Evolutionary conservation across 2,888 invertebrate genomes (phyloP).

Genomic region (Tethea ocularis): DNA sequence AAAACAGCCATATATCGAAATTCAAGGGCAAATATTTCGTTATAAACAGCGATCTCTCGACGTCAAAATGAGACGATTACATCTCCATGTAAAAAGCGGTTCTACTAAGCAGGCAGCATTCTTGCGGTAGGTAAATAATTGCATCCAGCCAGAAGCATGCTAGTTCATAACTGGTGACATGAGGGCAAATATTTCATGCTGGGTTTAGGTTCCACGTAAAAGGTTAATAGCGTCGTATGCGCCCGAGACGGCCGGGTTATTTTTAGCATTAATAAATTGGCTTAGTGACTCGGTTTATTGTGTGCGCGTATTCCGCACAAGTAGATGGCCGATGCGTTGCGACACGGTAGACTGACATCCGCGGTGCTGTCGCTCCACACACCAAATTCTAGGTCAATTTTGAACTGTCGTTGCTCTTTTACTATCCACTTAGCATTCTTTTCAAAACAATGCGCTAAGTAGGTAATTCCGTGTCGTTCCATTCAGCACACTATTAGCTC

Average conservation of each 20-base stretch:
- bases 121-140: conserved; percentile 52
- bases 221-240: conserved; percentile 77
- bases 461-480: conserved; percentile 20
- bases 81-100: conserved; percentile 45
- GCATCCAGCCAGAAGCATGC: conserved; percentile 40
- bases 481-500: conserved; percentile 9
- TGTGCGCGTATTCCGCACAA: conserved; percentile 70
- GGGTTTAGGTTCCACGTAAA: conserved; percentile 69
- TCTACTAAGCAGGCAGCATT: conserved; percentile 47
- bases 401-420: conserved; percentile 46
- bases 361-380: conserved; percentile 40
- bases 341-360: conserved; percentile 39
- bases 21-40: conserved; percentile 47
- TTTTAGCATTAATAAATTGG: conserved; percentile 83
- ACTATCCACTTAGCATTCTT: conserved; percentile 40
- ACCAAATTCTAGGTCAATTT: conserved; percentile 60
- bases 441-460: conserved; percentile 40
- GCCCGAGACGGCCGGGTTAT: conserved; percentile 76
- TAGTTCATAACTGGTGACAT: conserved; percentile 28
- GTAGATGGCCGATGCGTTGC: conserved; percentile 51
- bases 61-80: conserved; percentile 35
- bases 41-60: conserved; percentile 25
- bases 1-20: conserved; percentile 38
- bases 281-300: conserved; percentile 79
- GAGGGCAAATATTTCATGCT: conserved; percentile 56